Conservation (phyloP, 2,797 vertebrate species). For the Poecile montanus region DNA sequence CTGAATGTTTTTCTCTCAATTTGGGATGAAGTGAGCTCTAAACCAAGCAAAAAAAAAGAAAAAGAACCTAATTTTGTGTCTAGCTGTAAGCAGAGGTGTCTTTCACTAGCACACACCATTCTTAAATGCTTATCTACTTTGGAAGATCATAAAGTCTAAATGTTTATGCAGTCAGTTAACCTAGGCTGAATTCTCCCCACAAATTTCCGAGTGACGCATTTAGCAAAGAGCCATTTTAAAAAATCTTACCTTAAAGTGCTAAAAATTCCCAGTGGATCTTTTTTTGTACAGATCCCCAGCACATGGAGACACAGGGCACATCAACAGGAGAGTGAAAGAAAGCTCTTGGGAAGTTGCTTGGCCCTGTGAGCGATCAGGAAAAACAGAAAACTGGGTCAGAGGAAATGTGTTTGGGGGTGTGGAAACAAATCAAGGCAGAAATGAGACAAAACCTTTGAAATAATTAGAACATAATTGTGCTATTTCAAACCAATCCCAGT, state of each 20-base stretch:
- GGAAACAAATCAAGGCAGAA: background rate
- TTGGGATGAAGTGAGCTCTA: background rate
- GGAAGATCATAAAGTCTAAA: background rate
- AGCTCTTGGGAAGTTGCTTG: background rate
- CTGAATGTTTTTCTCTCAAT: background rate
- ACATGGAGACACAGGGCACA: background rate
- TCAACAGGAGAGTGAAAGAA: background rate
- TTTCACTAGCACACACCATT: background rate
- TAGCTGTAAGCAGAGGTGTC: background rate
- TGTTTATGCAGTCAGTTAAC: background rate
- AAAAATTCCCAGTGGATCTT: background rate
- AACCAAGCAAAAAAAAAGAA: background rate
- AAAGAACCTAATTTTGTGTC: background rate
- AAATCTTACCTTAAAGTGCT: conserved; percentile 39
- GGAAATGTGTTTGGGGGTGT: background rate
- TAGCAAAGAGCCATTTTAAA: background rate
- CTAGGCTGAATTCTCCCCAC: background rate
- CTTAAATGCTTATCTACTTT: background rate
- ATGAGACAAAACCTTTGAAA: background rate
- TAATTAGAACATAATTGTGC: background rate
- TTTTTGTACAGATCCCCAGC: background rate
- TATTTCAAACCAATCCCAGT: background rate
- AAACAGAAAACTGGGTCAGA: background rate
- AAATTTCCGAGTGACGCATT: background rate
- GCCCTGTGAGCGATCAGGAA: background rate